Percentiles rank a stretch among this genome's conserved stretches.
Evolutionary conservation across 2,113 vertebrate genomes (phyloP).

Genomic region (Trematocara marginatum): DNA sequence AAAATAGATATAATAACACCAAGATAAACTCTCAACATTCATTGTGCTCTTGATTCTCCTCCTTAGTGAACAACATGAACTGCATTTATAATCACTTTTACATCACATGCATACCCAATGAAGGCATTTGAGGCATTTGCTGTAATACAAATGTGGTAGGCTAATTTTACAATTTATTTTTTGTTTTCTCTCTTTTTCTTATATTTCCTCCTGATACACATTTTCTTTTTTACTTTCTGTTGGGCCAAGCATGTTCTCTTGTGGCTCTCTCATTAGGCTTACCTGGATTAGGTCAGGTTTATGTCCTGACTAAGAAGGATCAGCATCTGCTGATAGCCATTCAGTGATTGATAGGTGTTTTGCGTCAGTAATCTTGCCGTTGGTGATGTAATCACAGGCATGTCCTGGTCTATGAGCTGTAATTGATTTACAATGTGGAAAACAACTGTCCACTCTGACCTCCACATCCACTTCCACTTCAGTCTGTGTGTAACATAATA

Average conservation of each 20-base stretch:
- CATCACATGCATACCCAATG: neutral
- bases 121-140: conserved; percentile 10
- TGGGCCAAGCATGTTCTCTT: neutral
- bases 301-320: conserved; percentile 22
- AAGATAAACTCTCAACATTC: neutral
- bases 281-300: conserved; percentile 19
- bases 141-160: neutral
- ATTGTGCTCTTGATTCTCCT: neutral
- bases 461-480: neutral
- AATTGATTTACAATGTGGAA: neutral
- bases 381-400: neutral
- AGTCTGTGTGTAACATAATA: neutral
- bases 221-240: neutral
- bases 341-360: conserved; percentile 17
- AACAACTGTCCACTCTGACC: neutral
- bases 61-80: neutral
- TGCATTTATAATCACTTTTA: neutral
- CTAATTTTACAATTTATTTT: neutral
- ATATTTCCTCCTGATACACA: neutral
- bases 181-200: neutral
- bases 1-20: neutral
- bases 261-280: neutral
- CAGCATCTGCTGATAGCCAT: neutral
- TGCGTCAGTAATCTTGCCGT: conserved; percentile 30
- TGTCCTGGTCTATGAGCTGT: neutral